Evolutionary conservation across 1,140 invertebrate species (phyloP).

Genomic region (Lucilia cuprina): DNA sequence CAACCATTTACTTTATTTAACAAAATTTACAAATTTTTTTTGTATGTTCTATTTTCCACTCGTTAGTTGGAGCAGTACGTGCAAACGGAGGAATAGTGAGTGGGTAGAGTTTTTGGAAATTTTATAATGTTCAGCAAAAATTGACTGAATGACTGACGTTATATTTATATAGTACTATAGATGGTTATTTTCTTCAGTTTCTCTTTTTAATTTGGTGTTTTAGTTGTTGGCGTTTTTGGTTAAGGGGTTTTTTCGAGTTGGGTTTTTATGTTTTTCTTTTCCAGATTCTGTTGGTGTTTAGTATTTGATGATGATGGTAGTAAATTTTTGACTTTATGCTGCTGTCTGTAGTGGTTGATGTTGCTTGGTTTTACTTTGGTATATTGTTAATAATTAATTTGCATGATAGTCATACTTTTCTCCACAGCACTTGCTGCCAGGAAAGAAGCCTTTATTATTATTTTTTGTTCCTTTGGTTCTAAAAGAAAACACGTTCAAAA

Average conservation of each 20-base stretch:
- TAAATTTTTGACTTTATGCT: conserved; percentile 17
- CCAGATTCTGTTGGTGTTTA: neutral
- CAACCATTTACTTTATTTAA: neutral
- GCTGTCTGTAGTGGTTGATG: conserved; percentile 4
- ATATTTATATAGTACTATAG: neutral
- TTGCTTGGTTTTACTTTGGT: neutral
- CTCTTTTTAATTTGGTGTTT: neutral
- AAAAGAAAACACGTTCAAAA: neutral
- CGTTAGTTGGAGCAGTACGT: neutral
- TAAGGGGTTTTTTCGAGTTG: neutral
- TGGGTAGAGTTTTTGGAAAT: neutral
- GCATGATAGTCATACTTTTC: neutral
- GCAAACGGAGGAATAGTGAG: neutral
- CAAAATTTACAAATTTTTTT: neutral
- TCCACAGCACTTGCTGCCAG: neutral
- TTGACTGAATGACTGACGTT: neutral
- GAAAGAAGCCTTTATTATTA: too few species aligned
- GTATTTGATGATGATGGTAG: neutral
- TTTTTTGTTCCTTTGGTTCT: too few species aligned
- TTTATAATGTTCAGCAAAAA: neutral
- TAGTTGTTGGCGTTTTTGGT: neutral
- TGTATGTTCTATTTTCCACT: neutral
- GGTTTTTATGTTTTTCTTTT: neutral
- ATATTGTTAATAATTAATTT: conserved; percentile 13
- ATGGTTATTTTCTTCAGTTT: neutral